phyloP scores from a whole-genome alignment of 2,113 vertebrate genomes.

The Mionectes macconnelli region DNA sequence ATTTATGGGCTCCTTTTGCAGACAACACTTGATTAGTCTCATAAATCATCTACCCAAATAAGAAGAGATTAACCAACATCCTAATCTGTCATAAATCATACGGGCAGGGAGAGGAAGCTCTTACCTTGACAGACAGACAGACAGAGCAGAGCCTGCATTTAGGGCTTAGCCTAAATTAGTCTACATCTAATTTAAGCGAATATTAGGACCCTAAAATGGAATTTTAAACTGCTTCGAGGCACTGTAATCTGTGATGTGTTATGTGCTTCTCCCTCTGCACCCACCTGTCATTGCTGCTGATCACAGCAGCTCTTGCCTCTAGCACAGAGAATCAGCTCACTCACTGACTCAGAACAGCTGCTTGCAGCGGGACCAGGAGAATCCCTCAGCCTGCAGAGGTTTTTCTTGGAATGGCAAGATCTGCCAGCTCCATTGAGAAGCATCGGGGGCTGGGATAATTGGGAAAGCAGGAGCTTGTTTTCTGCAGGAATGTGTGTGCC shows the following conservation, averaged over 20 bases:
- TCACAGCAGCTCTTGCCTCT: not conserved
- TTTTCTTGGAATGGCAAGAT: not conserved
- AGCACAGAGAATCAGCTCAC: not conserved
- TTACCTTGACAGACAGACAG: not conserved
- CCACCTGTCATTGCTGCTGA: not conserved
- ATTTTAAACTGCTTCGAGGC: not conserved
- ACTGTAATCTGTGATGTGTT: not conserved
- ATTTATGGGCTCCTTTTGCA: not conserved
- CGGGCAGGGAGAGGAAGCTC: not conserved
- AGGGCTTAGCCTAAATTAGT: not conserved
- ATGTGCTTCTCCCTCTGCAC: accelerated
- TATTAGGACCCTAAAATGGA: not conserved
- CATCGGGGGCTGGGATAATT: not conserved
- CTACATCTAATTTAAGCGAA: not conserved
- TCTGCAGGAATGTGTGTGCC: not conserved
- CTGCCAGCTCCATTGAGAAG: not conserved
- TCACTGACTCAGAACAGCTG: not conserved
- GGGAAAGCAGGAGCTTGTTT: not conserved
- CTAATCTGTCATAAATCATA: slow-evolving; percentile 9
- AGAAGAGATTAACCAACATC: not conserved
- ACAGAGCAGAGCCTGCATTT: not conserved
- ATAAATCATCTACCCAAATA: not conserved
- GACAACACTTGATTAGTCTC: slow-evolving; percentile 5
- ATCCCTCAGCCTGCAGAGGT: not conserved
- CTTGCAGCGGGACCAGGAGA: not conserved